Base-by-base conservation (phyloP, 2,113 vertebrate species). In the Sigmodon hispidus region DNA sequence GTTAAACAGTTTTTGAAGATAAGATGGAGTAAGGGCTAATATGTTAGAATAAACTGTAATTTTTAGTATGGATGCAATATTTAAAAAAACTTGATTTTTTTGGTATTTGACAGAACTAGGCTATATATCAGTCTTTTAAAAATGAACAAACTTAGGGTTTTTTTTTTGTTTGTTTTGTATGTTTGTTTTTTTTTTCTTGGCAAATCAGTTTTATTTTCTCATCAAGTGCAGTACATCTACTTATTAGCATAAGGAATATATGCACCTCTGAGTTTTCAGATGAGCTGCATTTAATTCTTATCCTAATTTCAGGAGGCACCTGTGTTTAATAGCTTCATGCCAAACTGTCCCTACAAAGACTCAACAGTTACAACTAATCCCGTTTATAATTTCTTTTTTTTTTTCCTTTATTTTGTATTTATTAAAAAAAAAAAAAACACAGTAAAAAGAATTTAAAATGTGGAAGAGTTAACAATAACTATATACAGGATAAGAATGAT, bases 331-430 rank as follows among this genome's bases (percentile, higher is more conserved):
- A 84, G 40, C 36, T 85, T 94, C n/a, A 22, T 34, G 50, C 36
- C 50, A 52, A 12, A 10, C 50, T 40, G n/a, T 43, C 36, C 40
- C 76, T 80, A 45, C 19, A 79, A 75, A 69, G 19, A 65, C 1
- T 77, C 50, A 52, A 36, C 50, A 50, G n/a, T 2, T 55, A 63
- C 70, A 90, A 45, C 65, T n/a, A 76, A 76, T 77, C 22, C 50
- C 63, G 69, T n/a, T 92, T 87, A 69, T 61, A 61, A 94, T 91
- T 72, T 34, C 76, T n/a, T n/a, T n/a, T n/a, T n/a, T n/a, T n/a
- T n/a, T n/a, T n/a, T n/a, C n/a, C n/a, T n/a, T n/a, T n/a, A n/a
- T n/a, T n/a, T n/a, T n/a, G n/a, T n/a, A n/a, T n/a, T n/a, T n/a
- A n/a, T n/a, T n/a, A n/a, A n/a, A n/a, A n/a, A n/a, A n/a, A n/a